Conservation (phyloP, 2,888 invertebrate species). For the Nemoura dubitans region DNA sequence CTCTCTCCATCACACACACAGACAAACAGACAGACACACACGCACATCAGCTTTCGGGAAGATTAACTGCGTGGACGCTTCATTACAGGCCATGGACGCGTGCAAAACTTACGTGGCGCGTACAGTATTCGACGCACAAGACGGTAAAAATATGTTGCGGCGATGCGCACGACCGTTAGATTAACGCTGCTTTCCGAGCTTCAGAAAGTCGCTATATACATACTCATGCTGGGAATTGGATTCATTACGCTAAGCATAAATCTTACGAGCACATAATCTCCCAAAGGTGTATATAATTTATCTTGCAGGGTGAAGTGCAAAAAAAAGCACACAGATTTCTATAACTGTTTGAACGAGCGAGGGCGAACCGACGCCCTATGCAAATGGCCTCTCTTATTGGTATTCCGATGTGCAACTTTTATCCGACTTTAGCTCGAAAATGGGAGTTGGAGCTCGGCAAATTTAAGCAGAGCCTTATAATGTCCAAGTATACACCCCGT, state of each 20-base stretch:
- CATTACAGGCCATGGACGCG: neutral
- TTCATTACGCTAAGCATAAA: neutral
- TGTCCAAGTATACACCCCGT: neutral
- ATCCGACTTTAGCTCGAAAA: neutral
- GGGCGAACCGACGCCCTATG: neutral
- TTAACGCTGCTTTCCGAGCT: neutral
- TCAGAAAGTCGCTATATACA: neutral
- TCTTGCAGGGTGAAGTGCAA: neutral
- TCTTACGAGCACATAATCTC: conserved; percentile 12
- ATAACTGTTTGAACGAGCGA: neutral
- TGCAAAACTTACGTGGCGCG: neutral
- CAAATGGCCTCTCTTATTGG: conserved; percentile 13
- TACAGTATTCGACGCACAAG: neutral
- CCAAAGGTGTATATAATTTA: neutral
- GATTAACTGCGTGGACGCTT: conserved; percentile 20
- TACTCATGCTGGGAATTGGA: conserved; percentile 1
- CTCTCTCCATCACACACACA: neutral
- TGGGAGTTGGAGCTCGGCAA: conserved; percentile 1
- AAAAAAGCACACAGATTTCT: neutral
- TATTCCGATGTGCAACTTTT: conserved; percentile 19
- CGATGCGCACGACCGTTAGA: neutral
- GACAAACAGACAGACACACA: neutral
- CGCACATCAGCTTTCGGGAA: neutral
- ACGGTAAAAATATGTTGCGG: neutral
- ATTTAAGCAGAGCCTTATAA: conserved; percentile 7